Base-by-base conservation (phyloP, 1,140 invertebrate genomes). In the Diorhabda elongata region DNA sequence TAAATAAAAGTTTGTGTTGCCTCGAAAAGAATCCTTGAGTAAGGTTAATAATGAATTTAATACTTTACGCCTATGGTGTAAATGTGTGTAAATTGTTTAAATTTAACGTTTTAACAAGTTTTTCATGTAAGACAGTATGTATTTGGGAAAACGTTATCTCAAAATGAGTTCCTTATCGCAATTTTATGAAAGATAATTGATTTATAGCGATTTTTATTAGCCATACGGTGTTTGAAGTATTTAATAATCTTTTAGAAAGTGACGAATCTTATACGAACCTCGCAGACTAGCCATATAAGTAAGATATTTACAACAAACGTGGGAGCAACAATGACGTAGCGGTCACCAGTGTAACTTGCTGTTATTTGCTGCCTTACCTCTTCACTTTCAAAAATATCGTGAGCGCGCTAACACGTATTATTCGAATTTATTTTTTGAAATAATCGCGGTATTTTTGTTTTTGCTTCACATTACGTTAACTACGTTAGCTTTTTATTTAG, bases 241-340 rank as follows among this genome's bases (percentile, higher is more conserved):
- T 42, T 59, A 59, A 9, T 44, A 62, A 44, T 44, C 61, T 26
- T 44, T 62, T 58, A 67, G 68, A 69, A 69, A 66, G 61, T 64
- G 60, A 67, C 71, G 66, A 68, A 65, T 68, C 65, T 11, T 26
- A 63, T 45, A 45, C 45, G 3, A 47, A 62, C 71, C 64, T 72
- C 64, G 69, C 71, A 76, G 75, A 76, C 75, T 66, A 42, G 69
- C 77, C 77, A 77, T 78, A 78, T 77, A 77, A 66, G 77, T 78
- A 73, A 57, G 76, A 74, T 71, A 77, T 75, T 71, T 71, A 73
- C 63, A 66, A 70, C 47, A 67, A 65, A 64, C 70, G 73, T 73
- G 74, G 75, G 75, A 72, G 71, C 62, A 52, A 64, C 61, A 64
- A 66, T 73, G 74, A 77, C 73, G 76, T 69, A 75, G 63, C 69